Base-by-base conservation (phyloP, 2,113 vertebrate genomes). In the Aramus guarauna region DNA sequence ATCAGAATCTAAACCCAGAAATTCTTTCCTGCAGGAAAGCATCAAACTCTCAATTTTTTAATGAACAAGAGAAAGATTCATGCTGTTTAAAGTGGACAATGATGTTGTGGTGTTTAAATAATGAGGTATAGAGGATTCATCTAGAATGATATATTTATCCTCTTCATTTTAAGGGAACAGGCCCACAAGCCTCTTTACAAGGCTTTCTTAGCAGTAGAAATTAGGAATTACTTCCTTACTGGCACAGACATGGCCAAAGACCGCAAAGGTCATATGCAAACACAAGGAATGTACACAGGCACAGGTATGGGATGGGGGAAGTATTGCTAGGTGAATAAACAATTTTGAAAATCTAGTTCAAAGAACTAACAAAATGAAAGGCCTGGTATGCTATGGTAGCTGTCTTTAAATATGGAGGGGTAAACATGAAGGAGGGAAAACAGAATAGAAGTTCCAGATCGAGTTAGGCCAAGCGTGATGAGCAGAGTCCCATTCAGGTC, bases 41-140 rank as follows among this genome's bases (percentile, higher is more conserved):
- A 37, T 3, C 9, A 37, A 62, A 37, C 5, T 45, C 36, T 27
- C 5, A 3, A 0, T 12, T 72, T 67, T 83, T 53, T 7, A n/a
- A 48, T 9, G 30, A 84, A 18, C 12, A 16, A 1, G 1, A 37
- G 18, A 60, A 64, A 9, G 8, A 53, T n/a, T 90, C 22, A 16
- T 3, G 15, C 4, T 43, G 27, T 76, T 76, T 80, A 62, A 75
- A 53, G 13, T 15, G 27, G 9, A n/a, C 13, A 55, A 19, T 4
- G 3, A 29, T 0, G 1, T 37, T 18, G 4, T n/a, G 2, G 0
- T 82, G 6, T 62, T 90, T 72, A 6, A 67, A 53, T 37, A 62
- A 7, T n/a, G 30, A 73, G 4, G 1, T 19, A 15, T 53, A 59
- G 12, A 64, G 3, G 8, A 55, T 22, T 60, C 24, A 56, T 26